Evolutionary conservation across 2,797 vertebrate genomes (phyloP).

Genomic region (Nyctalus aviator): DNA sequence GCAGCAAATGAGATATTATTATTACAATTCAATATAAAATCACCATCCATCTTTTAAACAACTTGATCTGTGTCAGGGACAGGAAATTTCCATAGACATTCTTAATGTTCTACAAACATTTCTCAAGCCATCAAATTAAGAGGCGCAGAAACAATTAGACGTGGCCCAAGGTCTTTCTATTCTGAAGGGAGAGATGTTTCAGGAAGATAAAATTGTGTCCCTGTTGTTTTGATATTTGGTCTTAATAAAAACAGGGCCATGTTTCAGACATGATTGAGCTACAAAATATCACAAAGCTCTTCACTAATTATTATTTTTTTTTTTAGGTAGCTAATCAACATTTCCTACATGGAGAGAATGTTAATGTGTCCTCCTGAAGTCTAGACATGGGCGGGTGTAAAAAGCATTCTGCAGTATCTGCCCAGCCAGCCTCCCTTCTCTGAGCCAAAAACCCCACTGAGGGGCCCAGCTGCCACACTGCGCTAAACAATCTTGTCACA

Average conservation of each 20-base stretch:
- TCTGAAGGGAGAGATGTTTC: constrained; percentile 73
- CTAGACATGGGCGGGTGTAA: neutral
- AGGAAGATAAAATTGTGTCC: constrained; percentile 73
- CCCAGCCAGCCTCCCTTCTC: neutral
- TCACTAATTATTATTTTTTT: constrained; percentile 62
- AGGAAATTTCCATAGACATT: constrained; percentile 67
- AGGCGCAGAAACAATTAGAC: constrained; percentile 73
- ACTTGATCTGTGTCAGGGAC: constrained; percentile 70
- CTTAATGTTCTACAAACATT: constrained; percentile 75
- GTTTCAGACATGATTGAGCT: constrained; percentile 53
- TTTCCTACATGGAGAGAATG: constrained; percentile 36
- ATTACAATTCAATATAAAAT: constrained; percentile 78
- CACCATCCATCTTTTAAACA: constrained; percentile 76
- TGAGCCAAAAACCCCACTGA: neutral
- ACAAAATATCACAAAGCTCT: constrained; percentile 61
- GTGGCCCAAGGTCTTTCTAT: constrained; percentile 68
- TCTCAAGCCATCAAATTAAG: constrained; percentile 80
- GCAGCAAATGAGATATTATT: constrained; percentile 79
- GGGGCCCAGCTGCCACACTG: neutral
- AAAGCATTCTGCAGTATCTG: neutral
- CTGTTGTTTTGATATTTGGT: constrained; percentile 69
- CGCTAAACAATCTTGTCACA: neutral
- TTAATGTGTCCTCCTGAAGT: constrained; percentile 35
- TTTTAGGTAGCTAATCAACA: constrained; percentile 74
- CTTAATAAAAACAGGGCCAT: constrained; percentile 63